Evolutionary conservation across 2,888 invertebrate genomes (phyloP), one percentile per base, ranked within the genome.

Genomic region (Ectemnius cavifrons): DNA sequence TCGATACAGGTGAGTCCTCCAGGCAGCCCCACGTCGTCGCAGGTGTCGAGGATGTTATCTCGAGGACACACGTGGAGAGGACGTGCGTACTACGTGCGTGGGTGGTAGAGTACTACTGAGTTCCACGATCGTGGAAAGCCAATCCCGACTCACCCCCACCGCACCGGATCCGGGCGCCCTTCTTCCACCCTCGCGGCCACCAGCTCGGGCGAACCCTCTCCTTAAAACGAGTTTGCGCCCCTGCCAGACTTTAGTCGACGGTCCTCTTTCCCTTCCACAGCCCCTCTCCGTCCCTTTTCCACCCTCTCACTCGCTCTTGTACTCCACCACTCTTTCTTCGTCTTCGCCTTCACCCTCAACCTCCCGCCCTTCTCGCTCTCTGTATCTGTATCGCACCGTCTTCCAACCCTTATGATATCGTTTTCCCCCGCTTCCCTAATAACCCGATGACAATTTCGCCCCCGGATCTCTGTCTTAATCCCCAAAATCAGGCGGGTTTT

Each of bases 1-100:
- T 92, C 92, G 75, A 92, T 92, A 72, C 92, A 52, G 52, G 52
- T 52, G 52, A 52, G 52, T 92, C 76, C 92, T 92, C 85, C 82
- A 82, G 69, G 66, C 18, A 4, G 23, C n/a, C 45, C n/a, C 5
- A 23, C n/a, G 86, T 85, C 92, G 92, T 92, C 92, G 79, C 92
- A 92, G 57, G 92, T 92, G 79, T 92, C 92, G 75, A 14, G 61
- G 49, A 70, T 92, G 92, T 85, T 68, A 75, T 65, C 28, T 57
- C 52, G 46, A 64, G 63, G 66, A 71, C 79, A 84, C 88, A 88
- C 88, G 90, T 89, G 86, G 84, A 85, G 89, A 89, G 84, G 86
- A 86, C 89, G 92, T 92, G 92, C 92, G 92, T 93, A 92, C 91
- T 92, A 92, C 91, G 91, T 92, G 91, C 91, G 91, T 91, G 91